Evolutionary conservation across 2,888 invertebrate species (phyloP).

Genomic region (Nemotelus pantherinus): DNA sequence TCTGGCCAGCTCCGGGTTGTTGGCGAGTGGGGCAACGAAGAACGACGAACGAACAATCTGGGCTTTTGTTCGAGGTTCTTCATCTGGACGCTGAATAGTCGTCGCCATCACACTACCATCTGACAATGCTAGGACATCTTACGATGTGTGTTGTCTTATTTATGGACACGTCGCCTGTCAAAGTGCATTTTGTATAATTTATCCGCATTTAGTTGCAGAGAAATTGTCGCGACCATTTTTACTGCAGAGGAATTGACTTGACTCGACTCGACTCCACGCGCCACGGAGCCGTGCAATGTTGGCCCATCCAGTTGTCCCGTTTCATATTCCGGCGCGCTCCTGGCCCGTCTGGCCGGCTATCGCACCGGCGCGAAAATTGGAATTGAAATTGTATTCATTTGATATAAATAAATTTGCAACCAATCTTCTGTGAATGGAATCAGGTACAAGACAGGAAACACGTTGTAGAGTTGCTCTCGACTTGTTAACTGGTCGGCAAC

Average conservation of each 20-base stretch:
- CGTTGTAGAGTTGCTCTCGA: constrained; percentile 36
- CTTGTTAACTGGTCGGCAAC: constrained; percentile 19
- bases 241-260: constrained; percentile 8
- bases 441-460: constrained; percentile 43
- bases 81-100: constrained; percentile 16
- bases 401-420: constrained; percentile 40
- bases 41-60: constrained; percentile 21
- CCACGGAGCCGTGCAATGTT: neutral
- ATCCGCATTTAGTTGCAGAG: constrained; percentile 39
- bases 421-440: constrained; percentile 42
- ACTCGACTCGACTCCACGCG: neutral
- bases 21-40: neutral
- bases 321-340: neutral
- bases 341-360: constrained; percentile 15
- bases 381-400: constrained; percentile 41
- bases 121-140: constrained; percentile 32
- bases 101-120: neutral
- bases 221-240: constrained; percentile 42
- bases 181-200: constrained; percentile 45
- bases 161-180: constrained; percentile 42
- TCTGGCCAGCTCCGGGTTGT: neutral
- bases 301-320: neutral
- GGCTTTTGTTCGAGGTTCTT: constrained; percentile 14
- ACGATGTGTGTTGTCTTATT: constrained; percentile 42
- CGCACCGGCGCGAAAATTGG: constrained; percentile 21